Percentiles rank a stretch among this genome's conserved stretches.
phyloP scores from a whole-genome alignment of 1,140 invertebrate species.

The Heliconius hermathena region DNA sequence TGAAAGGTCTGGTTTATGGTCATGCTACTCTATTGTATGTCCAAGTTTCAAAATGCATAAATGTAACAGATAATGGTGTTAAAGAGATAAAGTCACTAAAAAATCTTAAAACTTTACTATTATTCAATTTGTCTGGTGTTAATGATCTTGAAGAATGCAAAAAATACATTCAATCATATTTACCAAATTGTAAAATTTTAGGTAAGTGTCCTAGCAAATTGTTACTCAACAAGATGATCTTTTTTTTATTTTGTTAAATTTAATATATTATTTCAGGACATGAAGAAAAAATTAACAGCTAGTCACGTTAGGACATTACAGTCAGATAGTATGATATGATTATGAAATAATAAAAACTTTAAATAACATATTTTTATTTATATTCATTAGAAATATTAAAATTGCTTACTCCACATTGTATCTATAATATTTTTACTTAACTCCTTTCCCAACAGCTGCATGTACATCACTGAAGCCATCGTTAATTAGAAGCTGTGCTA shows the following conservation, averaged over 20 bases:
- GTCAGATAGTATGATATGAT: background rate
- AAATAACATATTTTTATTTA: background rate
- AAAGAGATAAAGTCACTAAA: slow-evolving; percentile 59
- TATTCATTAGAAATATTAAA: background rate
- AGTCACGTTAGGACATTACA: slow-evolving; percentile 7
- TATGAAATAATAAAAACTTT: background rate
- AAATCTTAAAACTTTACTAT: slow-evolving; percentile 60
- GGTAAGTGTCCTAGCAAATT: slow-evolving; percentile 42
- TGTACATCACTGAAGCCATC: slow-evolving; percentile 83
- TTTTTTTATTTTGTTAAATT: background rate
- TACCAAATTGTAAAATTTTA: slow-evolving; percentile 68
- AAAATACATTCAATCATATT: slow-evolving; percentile 53
- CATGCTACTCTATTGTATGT: slow-evolving; percentile 58
- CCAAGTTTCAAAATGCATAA: slow-evolving; percentile 69
- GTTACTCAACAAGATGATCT: background rate
- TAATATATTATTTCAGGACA: slow-evolving; percentile 44
- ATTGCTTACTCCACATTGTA: background rate
- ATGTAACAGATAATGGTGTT: slow-evolving; percentile 68
- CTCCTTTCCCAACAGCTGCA: slow-evolving; percentile 84
- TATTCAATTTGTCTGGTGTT: slow-evolving; percentile 65
- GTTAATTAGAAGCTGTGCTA: slow-evolving; percentile 85
- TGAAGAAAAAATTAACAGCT: slow-evolving; percentile 40
- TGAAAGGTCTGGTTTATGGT: slow-evolving; percentile 66
- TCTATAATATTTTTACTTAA: slow-evolving; percentile 44
- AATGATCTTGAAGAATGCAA: slow-evolving; percentile 65